Evolutionary conservation across 2,888 invertebrate genomes (phyloP).

Genomic region (Thalpophila matura): DNA sequence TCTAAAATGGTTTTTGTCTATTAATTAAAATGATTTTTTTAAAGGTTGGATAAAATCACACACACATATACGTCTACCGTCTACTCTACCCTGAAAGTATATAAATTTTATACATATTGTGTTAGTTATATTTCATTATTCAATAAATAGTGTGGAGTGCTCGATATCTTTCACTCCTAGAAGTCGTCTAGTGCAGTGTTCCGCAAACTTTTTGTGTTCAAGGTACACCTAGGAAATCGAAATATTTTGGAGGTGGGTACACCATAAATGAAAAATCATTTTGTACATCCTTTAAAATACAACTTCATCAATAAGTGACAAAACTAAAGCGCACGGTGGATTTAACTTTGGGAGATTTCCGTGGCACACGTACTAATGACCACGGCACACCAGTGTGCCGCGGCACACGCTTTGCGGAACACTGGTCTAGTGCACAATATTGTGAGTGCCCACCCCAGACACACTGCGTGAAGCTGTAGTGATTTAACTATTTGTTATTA

Average conservation of each 20-base stretch:
- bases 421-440: conserved; percentile 15
- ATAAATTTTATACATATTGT: conserved; percentile 44
- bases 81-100: conserved; percentile 47
- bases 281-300: no score
- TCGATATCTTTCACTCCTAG: not conserved
- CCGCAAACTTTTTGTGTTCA: no score
- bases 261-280: no score
- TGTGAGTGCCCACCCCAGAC: conserved; percentile 23
- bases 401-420: no score
- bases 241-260: no score
- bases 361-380: no score
- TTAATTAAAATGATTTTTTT: not conserved
- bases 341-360: no score
- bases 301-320: no score
- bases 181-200: conserved; percentile 20
- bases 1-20: conserved; percentile 6
- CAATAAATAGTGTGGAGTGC: conserved; percentile 19
- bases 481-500: not conserved
- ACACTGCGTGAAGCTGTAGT: conserved; percentile 19
- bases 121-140: conserved; percentile 28
- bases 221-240: no score
- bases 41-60: conserved; percentile 25
- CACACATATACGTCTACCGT: conserved; percentile 34
- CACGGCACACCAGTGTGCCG: no score
- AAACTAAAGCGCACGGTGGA: no score